Conservation (phyloP, 1,140 invertebrate genomes). For the Ooceraea biroi region DNA sequence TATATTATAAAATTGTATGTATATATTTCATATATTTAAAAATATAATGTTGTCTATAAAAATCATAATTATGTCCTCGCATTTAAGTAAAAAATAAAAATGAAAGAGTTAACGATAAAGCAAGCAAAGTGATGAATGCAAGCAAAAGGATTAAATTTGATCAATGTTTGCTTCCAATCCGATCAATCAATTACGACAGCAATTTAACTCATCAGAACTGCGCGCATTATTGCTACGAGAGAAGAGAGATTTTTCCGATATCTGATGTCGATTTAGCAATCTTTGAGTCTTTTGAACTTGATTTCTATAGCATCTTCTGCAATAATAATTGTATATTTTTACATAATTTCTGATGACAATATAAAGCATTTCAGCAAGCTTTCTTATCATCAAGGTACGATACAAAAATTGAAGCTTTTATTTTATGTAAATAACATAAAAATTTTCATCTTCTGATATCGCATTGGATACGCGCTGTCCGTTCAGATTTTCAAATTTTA, state of each 20-base stretch:
- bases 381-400: neutral
- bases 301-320: neutral
- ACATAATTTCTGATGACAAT: neutral
- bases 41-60: neutral
- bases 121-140: neutral
- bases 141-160: neutral
- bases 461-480: neutral
- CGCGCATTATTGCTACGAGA: neutral
- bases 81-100: neutral
- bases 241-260: neutral
- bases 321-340: neutral
- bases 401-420: neutral
- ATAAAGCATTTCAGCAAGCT: neutral
- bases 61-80: neutral
- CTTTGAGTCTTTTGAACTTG: neutral
- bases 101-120: neutral
- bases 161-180: neutral
- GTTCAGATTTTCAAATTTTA: constrained; percentile 4
- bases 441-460: neutral
- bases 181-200: neutral
- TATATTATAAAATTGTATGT: neutral
- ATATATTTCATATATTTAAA: neutral
- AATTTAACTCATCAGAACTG: neutral
- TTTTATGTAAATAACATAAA: neutral
- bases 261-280: neutral